Base-by-base conservation (phyloP, 2,797 vertebrate genomes). In the Sparus aurata region DNA sequence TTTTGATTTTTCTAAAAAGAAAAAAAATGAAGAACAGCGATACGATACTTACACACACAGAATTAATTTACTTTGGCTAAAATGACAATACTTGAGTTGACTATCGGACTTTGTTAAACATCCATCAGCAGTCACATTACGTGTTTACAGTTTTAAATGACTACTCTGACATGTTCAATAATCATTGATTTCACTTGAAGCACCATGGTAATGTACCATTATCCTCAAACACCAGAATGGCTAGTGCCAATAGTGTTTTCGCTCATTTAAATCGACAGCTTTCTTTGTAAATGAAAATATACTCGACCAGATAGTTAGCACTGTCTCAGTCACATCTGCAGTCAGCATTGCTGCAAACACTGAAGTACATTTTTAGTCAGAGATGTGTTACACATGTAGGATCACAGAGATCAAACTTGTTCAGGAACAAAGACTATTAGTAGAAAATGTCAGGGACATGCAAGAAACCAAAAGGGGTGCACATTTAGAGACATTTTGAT, bases 211-310 rank as follows among this genome's bases (percentile, higher is more conserved):
- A 79, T 60, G 69, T 52, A 30, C 66, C 73, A 61, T 20, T 54
- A 53, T 85, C 70, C 83, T 74, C 49, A 82, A 83, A 77, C 59
- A 75, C 27, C 73, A 34, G 17, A 82, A 60, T 25, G 53, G 46
- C 53, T 76, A 52, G 43, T 71, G 60, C 77, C 55, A 78, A 20
- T 41, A 20, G 46, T 23, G 20, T 66, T 81, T 77, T 77, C 54
- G 79, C 86, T 79, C 65, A 80, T 82, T 64, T 77, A 58, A 82
- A 83, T 79, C 57, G 76, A 55, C 38, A 73, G 69, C 54, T 54
- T 67, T 57, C 7, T 58, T 83, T 50, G 43, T 55, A 71, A 79
- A 76, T 75, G 13, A 70, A 16, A 76, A 62, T 66, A 68, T 45
- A 72, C 61, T 60, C 23, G 30, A 79, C 30, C 46, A 68, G 75